Evolutionary conservation across 2,888 invertebrate species (phyloP).

Genomic region (Rhimphoctona megacephalus): DNA sequence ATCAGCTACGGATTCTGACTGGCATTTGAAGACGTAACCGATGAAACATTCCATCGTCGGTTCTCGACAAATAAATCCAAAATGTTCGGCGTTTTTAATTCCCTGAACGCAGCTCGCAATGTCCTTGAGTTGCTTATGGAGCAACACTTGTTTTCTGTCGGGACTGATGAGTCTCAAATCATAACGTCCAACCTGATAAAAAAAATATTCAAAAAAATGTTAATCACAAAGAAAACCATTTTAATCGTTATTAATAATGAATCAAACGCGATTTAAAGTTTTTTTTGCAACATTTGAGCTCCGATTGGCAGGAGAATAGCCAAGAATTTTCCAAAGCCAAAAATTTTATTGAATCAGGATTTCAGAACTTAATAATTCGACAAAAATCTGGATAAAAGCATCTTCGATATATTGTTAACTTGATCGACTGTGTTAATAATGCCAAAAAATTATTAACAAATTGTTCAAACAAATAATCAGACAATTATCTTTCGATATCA

Average conservation of each 20-base stretch:
- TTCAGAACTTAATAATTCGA: too few relatives aligned
- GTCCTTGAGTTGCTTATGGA: conserved; percentile 95
- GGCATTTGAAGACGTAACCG: conserved; percentile 96
- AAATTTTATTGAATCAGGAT: too few relatives aligned
- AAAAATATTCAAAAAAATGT: conserved; percentile 5
- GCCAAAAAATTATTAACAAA: too few relatives aligned
- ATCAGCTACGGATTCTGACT: conserved; percentile 92
- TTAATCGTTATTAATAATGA: background rate
- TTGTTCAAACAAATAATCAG: too few relatives aligned
- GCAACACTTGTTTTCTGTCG: conserved; percentile 94
- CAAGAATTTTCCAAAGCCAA: too few relatives aligned
- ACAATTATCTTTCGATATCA: too few relatives aligned
- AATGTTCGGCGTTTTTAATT: conserved; percentile 92
- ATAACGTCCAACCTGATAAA: conserved; percentile 90
- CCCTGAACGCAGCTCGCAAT: conserved; percentile 95
- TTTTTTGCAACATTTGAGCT: too few relatives aligned
- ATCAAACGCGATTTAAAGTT: background rate
- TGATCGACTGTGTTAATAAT: too few relatives aligned
- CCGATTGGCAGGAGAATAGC: too few relatives aligned
- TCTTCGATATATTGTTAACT: too few relatives aligned
- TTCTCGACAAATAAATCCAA: conserved; percentile 97
- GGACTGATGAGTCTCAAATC: conserved; percentile 97
- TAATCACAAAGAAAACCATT: background rate
- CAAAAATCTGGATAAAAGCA: too few relatives aligned
- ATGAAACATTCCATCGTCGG: conserved; percentile 88